Percentiles rank a stretch among this genome's conserved stretches.
These are phyloP conservation scores for Lepidurus arcticus DNA, from an alignment of 1,140 invertebrate species.

Conservation along the genomic window DNA sequence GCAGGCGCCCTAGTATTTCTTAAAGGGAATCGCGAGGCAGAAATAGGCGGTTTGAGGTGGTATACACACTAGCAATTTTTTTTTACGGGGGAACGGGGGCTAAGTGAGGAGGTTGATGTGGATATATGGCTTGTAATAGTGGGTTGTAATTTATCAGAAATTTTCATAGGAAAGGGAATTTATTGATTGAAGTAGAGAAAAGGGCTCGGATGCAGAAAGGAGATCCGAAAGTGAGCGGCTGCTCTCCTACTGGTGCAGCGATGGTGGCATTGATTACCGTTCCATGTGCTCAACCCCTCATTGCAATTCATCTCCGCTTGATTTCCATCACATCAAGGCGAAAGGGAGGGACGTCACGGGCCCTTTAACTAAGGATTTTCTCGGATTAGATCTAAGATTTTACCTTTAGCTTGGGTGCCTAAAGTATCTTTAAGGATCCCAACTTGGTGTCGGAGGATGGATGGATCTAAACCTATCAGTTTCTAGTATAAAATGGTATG, in stretches of 20 bases:
- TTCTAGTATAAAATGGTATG: too few relatives aligned
- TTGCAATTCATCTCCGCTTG: slow-evolving; percentile 16
- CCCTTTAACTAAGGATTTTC: neutral
- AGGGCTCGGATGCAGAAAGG: neutral
- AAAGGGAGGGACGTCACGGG: neutral
- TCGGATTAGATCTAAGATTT: neutral
- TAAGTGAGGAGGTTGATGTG: too few relatives aligned
- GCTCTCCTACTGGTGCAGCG: neutral
- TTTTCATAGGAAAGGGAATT: slow-evolving; percentile 12
- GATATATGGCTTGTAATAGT: neutral
- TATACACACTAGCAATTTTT: too few relatives aligned
- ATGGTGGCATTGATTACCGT: slow-evolving; percentile 15
- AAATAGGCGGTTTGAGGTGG: too few relatives aligned
- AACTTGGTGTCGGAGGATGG: too few relatives aligned
- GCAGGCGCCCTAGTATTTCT: too few relatives aligned
- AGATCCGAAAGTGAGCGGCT: neutral
- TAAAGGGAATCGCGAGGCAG: too few relatives aligned
- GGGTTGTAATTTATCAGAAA: neutral
- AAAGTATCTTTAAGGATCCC: too few relatives aligned
- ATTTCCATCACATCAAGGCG: neutral
- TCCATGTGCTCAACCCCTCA: slow-evolving; percentile 13
- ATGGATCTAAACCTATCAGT: too few relatives aligned
- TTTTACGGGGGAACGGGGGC: too few relatives aligned
- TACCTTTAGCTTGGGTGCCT: neutral
- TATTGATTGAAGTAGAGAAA: slow-evolving; percentile 6